Base-by-base conservation (phyloP, 2,888 invertebrate genomes). In the Leuctra nigra region DNA sequence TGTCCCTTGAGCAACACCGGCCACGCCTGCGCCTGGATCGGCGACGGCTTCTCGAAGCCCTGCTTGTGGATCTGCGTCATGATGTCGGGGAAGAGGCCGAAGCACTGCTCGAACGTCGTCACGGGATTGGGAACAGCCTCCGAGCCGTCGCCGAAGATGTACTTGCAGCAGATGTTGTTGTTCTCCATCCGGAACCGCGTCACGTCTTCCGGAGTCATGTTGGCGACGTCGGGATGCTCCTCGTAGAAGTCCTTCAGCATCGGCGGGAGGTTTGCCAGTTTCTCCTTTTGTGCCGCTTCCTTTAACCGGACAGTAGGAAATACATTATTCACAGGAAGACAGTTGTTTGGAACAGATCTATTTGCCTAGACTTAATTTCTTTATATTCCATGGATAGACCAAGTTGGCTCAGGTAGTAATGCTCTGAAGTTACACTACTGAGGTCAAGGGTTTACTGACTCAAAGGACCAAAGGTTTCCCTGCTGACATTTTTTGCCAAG, bases 21-120 rank as follows among this genome's bases (percentile, higher is more conserved):
- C 97, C 97, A 98, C 0, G 92, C 88, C 73, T 96, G 95, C 59
- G 85, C 77, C 72, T 97, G 93, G 65, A 97, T 94, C 0, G 96
- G 96, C 1, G 92, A 88, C 0, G 96, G 97, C 59, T 79, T 80
- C 22, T 71, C 71, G 69, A 96, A 97, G 0, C 83, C 84, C 64
- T 88, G 89, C 63, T 89, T 89, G 50, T 76, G 69, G 47, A 97
- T 87, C 75, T 92, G 89, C 1, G 73, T 74, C 61, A 96, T 68
- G 54, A 97, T 84, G 66, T 91, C 91, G 4, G 93, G 93, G 70
- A 88, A 93, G 55, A 82, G 71, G 60, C 79, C 74, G 67, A 90
- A 92, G 50, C 88, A 87, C 50, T 77, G 71, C 63, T 89, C 84
- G 73, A 96, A 96, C 35, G 81, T 85, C 64, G 75, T 66, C 0